phyloP scores from a whole-genome alignment of 2,797 vertebrate species.

The Alectoris magna region DNA sequence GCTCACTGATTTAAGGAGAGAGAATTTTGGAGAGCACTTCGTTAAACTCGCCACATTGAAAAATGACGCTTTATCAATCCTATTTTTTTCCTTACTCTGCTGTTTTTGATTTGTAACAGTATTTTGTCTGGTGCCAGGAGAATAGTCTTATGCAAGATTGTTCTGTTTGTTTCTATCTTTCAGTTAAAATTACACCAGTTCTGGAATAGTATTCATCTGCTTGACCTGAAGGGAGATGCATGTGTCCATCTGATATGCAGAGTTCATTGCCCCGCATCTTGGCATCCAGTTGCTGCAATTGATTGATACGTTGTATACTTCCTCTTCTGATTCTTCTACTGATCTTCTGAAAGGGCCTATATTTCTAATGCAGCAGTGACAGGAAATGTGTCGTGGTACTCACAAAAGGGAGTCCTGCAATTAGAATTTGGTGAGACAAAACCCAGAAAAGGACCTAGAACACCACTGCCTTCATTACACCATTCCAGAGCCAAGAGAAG shows the following conservation, averaged over 20 bases:
- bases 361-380: constrained; percentile 15
- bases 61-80: neutral
- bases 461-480: neutral
- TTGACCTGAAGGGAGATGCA: neutral
- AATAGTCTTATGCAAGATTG: neutral
- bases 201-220: neutral
- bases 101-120: neutral
- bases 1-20: neutral
- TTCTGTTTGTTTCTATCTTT: neutral
- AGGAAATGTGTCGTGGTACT: neutral
- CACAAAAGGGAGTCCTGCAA: neutral
- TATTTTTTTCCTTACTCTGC: neutral
- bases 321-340: constrained; percentile 6
- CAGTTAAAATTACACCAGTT: neutral
- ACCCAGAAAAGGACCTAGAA: neutral
- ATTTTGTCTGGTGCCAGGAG: neutral
- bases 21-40: neutral
- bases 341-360: neutral
- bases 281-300: neutral
- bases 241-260: neutral
- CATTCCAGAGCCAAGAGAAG: neutral
- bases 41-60: neutral
- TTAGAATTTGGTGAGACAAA: neutral
- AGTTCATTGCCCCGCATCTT: neutral
- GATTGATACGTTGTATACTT: neutral